Conservation (phyloP, 2,888 invertebrate genomes). For the Scaptomyza tumidula region DNA sequence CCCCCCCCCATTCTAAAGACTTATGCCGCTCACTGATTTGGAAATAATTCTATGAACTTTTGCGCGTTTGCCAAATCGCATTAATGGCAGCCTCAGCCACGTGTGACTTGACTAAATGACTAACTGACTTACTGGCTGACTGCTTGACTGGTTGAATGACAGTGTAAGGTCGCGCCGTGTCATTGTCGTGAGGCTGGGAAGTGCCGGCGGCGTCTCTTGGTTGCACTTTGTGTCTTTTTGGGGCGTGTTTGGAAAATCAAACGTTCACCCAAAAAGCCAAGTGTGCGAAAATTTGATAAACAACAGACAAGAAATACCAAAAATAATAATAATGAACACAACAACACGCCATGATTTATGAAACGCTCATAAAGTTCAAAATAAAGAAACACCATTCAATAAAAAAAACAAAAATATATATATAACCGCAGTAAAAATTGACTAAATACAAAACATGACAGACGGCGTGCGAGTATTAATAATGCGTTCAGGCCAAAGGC, state of each 20-base stretch:
- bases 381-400: slow-evolving; percentile 69
- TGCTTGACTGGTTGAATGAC: slow-evolving; percentile 23
- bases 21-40: slow-evolving; percentile 79
- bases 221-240: slow-evolving; percentile 64
- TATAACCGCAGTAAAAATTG: slow-evolving; percentile 57
- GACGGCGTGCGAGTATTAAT: slow-evolving; percentile 81
- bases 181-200: slow-evolving; percentile 74
- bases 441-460: slow-evolving; percentile 79
- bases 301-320: slow-evolving; percentile 38
- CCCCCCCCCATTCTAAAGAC: slow-evolving; percentile 20
- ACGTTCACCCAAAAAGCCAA: slow-evolving; percentile 66
- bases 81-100: slow-evolving; percentile 70
- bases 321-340: neutral
- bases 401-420: slow-evolving; percentile 30
- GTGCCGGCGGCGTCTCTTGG: slow-evolving; percentile 55
- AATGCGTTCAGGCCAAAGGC: slow-evolving; percentile 67
- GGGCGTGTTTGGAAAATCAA: slow-evolving; percentile 69
- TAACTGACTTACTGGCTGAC: slow-evolving; percentile 31
- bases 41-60: slow-evolving; percentile 82
- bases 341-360: slow-evolving; percentile 69
- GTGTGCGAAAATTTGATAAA: slow-evolving; percentile 80
- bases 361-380: slow-evolving; percentile 40
- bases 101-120: slow-evolving; percentile 59
- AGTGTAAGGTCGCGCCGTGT: slow-evolving; percentile 58
- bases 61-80: slow-evolving; percentile 73